phyloP scores from a whole-genome alignment of 2,888 invertebrate species.

The Drosophila antonietae region DNA sequence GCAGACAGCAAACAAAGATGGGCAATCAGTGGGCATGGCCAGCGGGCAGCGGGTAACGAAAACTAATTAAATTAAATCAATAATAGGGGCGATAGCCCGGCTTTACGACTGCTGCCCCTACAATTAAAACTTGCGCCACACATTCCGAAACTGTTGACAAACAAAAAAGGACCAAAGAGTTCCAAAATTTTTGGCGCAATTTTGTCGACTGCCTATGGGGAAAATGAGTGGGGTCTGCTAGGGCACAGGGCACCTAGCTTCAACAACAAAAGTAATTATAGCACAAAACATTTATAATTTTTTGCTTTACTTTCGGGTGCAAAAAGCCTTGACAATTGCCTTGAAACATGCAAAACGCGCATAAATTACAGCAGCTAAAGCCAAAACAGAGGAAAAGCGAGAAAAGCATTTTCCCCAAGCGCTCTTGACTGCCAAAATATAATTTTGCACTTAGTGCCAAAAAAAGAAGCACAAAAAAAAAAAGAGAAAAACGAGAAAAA shows the following conservation, averaged over 20 bases:
- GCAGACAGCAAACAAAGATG: slow-evolving; percentile 60
- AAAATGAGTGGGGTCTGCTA: neutral
- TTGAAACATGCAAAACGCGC: slow-evolving; percentile 79
- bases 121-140: slow-evolving; percentile 52
- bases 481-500: slow-evolving; percentile 12
- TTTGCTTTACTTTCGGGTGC: slow-evolving; percentile 27
- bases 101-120: slow-evolving; percentile 34
- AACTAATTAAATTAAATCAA: slow-evolving; percentile 79
- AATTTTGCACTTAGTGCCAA: slow-evolving; percentile 64
- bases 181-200: slow-evolving; percentile 25
- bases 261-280: slow-evolving; percentile 70
- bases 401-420: slow-evolving; percentile 43
- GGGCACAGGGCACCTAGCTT: neutral
- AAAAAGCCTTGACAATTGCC: slow-evolving; percentile 82
- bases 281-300: slow-evolving; percentile 69
- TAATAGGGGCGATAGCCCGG: slow-evolving; percentile 46
- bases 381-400: slow-evolving; percentile 15
- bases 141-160: slow-evolving; percentile 39
- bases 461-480: slow-evolving; percentile 35
- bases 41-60: slow-evolving; percentile 29
- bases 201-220: neutral
- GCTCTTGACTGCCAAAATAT: slow-evolving; percentile 43
- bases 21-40: slow-evolving; percentile 54
- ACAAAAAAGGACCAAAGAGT: slow-evolving; percentile 39
- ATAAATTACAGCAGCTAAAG: slow-evolving; percentile 71